Base-by-base conservation (phyloP, 30 jellyfish, hydroid and myxozoan species). In the Clytia hemisphaerica region DNA sequence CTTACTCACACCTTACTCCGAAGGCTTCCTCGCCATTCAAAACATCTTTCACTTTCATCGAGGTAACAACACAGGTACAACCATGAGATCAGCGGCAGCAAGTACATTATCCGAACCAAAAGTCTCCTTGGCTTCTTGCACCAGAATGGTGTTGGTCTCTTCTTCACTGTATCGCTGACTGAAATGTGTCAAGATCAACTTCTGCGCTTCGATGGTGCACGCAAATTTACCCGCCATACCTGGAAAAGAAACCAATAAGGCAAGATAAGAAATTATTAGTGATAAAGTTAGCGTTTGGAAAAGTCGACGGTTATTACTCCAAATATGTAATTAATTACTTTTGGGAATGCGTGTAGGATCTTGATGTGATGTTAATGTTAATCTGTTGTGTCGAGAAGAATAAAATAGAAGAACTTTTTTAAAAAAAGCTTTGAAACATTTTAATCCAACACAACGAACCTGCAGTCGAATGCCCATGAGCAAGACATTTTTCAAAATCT, bases 401-500 rank as follows among this genome's bases (percentile, higher is more conserved):
- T n/a, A n/a, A n/a, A 40, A 40, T 40, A 40, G 15, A 10, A n/a
- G 53, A 40, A 9, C n/a, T 40, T 9, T 10, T n/a, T 40, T 10
- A 40, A 9, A n/a, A 40, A 10, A 42, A 42, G 12, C n/a, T 42
- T 42, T 42, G 12, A 51, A n/a, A 51, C 21, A 9, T 24, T 26
- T 9, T 53, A 53, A n/a, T 22, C 16, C 16, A 53, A 12, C 1
- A 58, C 32, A 3, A 3, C 69, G 10, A 29, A 88, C 97, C 97
- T 77, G 97, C 90, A 26, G 97, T 79, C n/a, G 97, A 88, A 61
- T 88, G 97, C 4, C 97, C 97, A 63, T 83, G 75, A 32, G 75
- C 91, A 3, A 79, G 38, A 21, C 94, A 93, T 37, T 82, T 90
- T 14, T 66, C 93, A 36, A 73, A 66, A 80, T 81, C 72, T 47